Evolutionary conservation across 2,797 vertebrate species (phyloP).

Genomic region (Hydrocynus forskahlii): DNA sequence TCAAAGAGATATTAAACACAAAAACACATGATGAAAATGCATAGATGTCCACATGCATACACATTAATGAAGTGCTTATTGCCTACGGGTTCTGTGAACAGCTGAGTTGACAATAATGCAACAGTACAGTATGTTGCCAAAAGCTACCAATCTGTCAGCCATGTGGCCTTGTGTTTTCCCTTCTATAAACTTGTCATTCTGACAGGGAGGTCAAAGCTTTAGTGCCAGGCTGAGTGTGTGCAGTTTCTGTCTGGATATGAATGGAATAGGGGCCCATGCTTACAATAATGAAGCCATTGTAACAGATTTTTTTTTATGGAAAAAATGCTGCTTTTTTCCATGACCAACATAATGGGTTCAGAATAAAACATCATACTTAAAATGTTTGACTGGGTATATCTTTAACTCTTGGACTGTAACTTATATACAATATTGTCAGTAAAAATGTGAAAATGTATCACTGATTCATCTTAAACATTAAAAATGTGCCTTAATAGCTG

Average conservation of each 20-base stretch:
- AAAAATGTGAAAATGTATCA: too few species aligned
- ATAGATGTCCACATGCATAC: neutral
- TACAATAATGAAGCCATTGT: neutral
- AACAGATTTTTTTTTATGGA: neutral
- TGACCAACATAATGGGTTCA: too few species aligned
- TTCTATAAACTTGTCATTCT: constrained; percentile 24
- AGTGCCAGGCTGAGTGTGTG: constrained; percentile 17
- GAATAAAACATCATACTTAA: too few species aligned
- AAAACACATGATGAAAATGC: neutral
- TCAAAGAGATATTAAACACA: constrained; percentile 16
- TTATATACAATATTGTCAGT: too few species aligned
- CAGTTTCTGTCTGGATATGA: neutral
- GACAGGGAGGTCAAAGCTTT: constrained; percentile 29
- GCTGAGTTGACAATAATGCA: constrained; percentile 16
- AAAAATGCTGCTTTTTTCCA: too few species aligned
- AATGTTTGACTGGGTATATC: too few species aligned
- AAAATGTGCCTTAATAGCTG: too few species aligned
- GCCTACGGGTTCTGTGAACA: constrained; percentile 1
- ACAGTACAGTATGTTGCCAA: constrained; percentile 17
- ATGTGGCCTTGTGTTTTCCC: constrained; percentile 34
- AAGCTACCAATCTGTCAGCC: constrained; percentile 33
- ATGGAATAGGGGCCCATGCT: neutral
- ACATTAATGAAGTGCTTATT: neutral
- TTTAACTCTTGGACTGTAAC: too few species aligned
- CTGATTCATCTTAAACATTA: too few species aligned